phyloP scores from a whole-genome alignment of 2,113 vertebrate genomes.

The Oncorhynchus kisutch region DNA sequence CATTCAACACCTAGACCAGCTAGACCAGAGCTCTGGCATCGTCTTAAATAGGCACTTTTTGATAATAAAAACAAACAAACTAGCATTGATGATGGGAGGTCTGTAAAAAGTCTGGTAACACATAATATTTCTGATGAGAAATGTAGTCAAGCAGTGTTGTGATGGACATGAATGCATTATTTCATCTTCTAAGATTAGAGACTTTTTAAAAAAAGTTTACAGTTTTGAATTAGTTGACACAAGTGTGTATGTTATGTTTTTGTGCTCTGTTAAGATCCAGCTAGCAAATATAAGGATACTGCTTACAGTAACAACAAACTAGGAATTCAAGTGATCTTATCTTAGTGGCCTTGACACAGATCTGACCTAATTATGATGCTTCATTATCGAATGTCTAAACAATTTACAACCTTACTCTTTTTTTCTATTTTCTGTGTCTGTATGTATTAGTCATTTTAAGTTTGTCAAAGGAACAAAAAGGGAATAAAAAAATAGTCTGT shows the following conservation, averaged over 20 bases:
- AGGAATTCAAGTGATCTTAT: slow-evolving; percentile 71
- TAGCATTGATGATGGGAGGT: slow-evolving; percentile 68
- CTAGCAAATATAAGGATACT: slow-evolving; percentile 48
- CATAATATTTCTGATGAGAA: slow-evolving; percentile 24
- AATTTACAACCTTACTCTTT: slow-evolving; percentile 16
- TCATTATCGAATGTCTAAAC: slow-evolving; percentile 50
- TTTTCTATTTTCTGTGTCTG: slow-evolving; percentile 26
- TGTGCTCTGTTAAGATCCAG: slow-evolving; percentile 51
- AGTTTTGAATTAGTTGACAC: slow-evolving; percentile 54
- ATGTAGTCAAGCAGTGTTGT: slow-evolving; percentile 47
- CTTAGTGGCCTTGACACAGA: slow-evolving; percentile 73
- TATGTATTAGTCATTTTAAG: slow-evolving; percentile 48
- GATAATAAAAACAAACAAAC: slow-evolving; percentile 44
- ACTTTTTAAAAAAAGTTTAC: slow-evolving; percentile 51
- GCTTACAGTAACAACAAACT: slow-evolving; percentile 55
- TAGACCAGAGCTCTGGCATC: slow-evolving; percentile 50
- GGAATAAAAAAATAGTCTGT: slow-evolving; percentile 62
- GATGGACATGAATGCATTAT: slow-evolving; percentile 51
- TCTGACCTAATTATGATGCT: slow-evolving; percentile 59
- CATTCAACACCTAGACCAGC: slow-evolving; percentile 58
- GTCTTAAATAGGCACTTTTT: slow-evolving; percentile 55
- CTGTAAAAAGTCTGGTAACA: slow-evolving; percentile 53
- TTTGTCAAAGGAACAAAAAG: slow-evolving; percentile 77
- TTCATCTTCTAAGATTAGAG: slow-evolving; percentile 43
- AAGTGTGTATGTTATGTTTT: slow-evolving; percentile 37